phyloP scores from a whole-genome alignment of 2,888 invertebrate species.

The Cotesia congregata region DNA sequence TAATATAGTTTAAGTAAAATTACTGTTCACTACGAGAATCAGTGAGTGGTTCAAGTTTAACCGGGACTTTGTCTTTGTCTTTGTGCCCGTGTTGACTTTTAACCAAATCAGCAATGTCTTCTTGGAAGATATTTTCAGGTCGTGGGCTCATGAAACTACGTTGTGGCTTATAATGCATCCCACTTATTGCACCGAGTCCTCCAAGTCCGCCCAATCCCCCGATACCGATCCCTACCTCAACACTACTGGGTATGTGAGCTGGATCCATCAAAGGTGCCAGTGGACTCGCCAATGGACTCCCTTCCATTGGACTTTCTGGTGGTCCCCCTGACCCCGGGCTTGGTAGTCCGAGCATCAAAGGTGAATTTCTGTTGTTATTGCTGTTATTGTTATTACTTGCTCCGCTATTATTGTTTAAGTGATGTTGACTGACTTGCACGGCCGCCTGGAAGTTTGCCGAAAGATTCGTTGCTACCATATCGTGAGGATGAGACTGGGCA shows the following conservation, averaged over 20 bases:
- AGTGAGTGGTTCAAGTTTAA: slow-evolving; percentile 81
- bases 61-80: slow-evolving; percentile 73
- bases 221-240: slow-evolving; percentile 74
- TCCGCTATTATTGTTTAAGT: slow-evolving; percentile 56
- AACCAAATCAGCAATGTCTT: slow-evolving; percentile 76
- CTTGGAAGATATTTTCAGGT: slow-evolving; percentile 76
- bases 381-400: slow-evolving; percentile 67
- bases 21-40: slow-evolving; percentile 77
- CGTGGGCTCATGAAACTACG: slow-evolving; percentile 76
- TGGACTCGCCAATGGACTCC: slow-evolving; percentile 76
- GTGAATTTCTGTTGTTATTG: slow-evolving; percentile 64
- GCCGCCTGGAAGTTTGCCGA: slow-evolving; percentile 71
- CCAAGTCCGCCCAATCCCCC: slow-evolving; percentile 17
- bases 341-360: slow-evolving; percentile 72
- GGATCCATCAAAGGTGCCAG: slow-evolving; percentile 78
- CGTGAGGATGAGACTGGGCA: slow-evolving; percentile 71
- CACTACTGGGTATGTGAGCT: slow-evolving; percentile 70
- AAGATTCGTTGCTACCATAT: slow-evolving; percentile 70
- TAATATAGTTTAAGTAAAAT: slow-evolving; percentile 37
- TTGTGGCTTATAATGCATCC: slow-evolving; percentile 78
- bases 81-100: slow-evolving; percentile 72
- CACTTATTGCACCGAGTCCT: slow-evolving; percentile 62
- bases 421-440: slow-evolving; percentile 70
- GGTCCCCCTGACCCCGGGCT: slow-evolving; percentile 71
- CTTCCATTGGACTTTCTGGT: slow-evolving; percentile 73